These are phyloP conservation scores for Umimayanthus chanpuru DNA, from an alignment of 92 coral and sea anemone genomes.

Conservation along the genomic window DNA sequence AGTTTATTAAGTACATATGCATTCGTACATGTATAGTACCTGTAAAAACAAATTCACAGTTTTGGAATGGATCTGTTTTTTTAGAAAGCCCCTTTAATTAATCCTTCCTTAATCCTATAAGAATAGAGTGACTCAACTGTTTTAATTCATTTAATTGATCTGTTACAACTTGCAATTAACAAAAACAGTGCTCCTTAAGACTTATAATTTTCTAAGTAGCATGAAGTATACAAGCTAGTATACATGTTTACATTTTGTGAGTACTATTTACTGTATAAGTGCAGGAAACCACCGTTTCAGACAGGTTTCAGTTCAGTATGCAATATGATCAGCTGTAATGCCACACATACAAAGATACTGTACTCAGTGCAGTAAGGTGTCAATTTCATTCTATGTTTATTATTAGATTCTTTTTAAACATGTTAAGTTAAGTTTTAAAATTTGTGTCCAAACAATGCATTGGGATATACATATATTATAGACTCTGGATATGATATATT, in stretches of 20 bases:
- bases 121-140: background rate
- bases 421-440: background rate
- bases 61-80: background rate
- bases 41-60: background rate
- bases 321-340: background rate
- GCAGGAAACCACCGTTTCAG: background rate
- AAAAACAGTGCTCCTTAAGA: background rate
- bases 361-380: background rate
- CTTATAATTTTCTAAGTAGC: background rate
- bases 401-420: background rate
- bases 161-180: background rate
- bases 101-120: background rate
- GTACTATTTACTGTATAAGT: too few species aligned
- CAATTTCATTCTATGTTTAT: background rate
- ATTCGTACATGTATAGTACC: background rate
- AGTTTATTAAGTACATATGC: too few species aligned
- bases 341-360: background rate
- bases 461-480: too few species aligned
- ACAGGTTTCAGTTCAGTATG: conserved; percentile 27
- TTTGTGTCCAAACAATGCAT: background rate
- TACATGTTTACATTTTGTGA: background rate
- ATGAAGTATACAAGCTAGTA: too few species aligned
- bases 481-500: too few species aligned
- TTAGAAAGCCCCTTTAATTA: background rate
- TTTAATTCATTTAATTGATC: background rate